Evolutionary conservation across 2,888 invertebrate genomes (phyloP), one percentile per base, ranked within the genome.

Genomic region (Lymantria dispar): DNA sequence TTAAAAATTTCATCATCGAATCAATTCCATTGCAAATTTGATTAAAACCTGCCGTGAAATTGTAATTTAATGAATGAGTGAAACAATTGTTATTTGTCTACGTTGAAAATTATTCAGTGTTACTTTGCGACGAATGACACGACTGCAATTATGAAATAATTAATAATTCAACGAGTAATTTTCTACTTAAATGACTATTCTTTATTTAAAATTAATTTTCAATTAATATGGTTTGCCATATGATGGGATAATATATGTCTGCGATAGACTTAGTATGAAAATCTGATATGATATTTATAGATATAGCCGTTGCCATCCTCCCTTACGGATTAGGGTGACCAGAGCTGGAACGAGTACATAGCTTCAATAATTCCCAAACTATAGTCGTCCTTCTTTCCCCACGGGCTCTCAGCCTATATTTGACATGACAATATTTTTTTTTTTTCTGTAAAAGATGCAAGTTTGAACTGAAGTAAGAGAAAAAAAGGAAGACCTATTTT

Each of bases 91-190:
- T 48, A 45, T 60, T 60, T 52, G 44, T 52, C 46, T 52, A 52
- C 52, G 33, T 50, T 45, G 29, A 42, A 47, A 55, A 48, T 57
- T 43, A 54, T 57, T 52, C 48, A 9, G 50, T 45, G 54, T 49
- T 45, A 53, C 50, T 50, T 31, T 40, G 43, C 50, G 57, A 62
- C 52, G 68, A 73, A 53, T 73, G 70, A 70, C 68, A 59, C 56
- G 54, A 61, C 58, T 68, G 69, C 72, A 70, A 68, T 74, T 76
- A 78, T 77, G 72, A 75, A 68, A 69, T 69, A 58, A 72, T 78
- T 70, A 74, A 74, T 71, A 68, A 78, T 80, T 77, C 74, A 78
- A 39, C 48, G 53, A 56, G 54, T 68, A 58, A 78, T 76, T 76
- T 74, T 72, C 69, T 61, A 70, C 60, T 67, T 56, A 60, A 64